Conservation (phyloP, 2,888 invertebrate species). For the Caenorhabditis uteleia region DNA sequence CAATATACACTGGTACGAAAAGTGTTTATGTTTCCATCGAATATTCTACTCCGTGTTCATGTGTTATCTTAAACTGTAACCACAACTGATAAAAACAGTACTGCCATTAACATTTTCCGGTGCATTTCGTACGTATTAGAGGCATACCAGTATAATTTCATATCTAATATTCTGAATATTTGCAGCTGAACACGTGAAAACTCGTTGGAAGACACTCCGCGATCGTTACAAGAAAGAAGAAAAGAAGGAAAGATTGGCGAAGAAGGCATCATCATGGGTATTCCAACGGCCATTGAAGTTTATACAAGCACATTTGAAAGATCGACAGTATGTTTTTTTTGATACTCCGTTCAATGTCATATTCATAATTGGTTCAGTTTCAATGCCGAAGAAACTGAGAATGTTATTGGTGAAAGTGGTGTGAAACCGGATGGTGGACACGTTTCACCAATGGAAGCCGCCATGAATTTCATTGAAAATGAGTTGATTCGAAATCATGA, state of each 20-base stretch:
- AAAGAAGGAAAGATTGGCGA: conserved; percentile 42
- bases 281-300: conserved; percentile 46
- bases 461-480: conserved; percentile 46
- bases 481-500: conserved; percentile 39
- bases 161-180: conserved; percentile 1
- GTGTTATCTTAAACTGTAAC: no score
- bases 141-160: not conserved
- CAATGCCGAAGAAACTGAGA: conserved; percentile 33
- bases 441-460: conserved; percentile 46
- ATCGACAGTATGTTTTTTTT: conserved; percentile 25
- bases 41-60: no score
- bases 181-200: conserved; percentile 58
- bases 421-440: conserved; percentile 29
- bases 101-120: no score
- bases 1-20: no score
- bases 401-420: no score
- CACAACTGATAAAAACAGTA: no score
- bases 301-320: conserved; percentile 46
- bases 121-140: not conserved
- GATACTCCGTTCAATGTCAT: not conserved
- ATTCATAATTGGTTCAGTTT: conserved; percentile 1
- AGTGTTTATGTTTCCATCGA: no score
- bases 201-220: conserved; percentile 63
- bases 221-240: conserved; percentile 63
- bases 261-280: conserved; percentile 46